These are phyloP conservation scores for Sarcoramphus papa DNA, from an alignment of 2,797 vertebrate species.

Conservation along the genomic window DNA sequence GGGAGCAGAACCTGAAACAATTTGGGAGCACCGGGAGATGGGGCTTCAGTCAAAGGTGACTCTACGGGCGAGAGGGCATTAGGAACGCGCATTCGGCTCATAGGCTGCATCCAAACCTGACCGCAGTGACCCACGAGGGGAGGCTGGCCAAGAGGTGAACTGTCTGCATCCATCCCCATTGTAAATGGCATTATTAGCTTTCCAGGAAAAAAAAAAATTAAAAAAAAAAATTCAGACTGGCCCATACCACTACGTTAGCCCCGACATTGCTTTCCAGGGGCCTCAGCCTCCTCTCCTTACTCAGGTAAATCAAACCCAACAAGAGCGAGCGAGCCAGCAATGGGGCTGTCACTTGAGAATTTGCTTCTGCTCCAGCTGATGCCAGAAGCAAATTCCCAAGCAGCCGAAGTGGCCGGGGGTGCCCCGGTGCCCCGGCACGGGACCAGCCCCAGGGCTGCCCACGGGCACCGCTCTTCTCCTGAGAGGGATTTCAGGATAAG, in stretches of 20 bases:
- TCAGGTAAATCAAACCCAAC: constrained; percentile 46
- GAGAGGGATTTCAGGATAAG: not conserved
- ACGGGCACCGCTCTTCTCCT: not conserved
- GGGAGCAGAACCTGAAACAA: not conserved
- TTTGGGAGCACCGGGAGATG: not conserved
- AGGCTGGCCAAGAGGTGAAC: constrained; percentile 33
- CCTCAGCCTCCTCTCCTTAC: constrained; percentile 52
- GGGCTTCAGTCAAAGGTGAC: constrained; percentile 16
- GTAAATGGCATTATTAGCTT: constrained; percentile 50
- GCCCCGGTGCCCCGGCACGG: not conserved
- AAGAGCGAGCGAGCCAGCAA: not conserved
- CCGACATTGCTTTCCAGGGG: constrained; percentile 11
- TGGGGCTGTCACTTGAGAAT: not conserved
- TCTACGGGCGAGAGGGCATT: not conserved
- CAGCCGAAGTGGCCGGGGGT: not conserved
- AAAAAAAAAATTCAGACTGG: not conserved
- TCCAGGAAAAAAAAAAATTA: constrained; percentile 19
- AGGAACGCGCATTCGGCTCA: not conserved
- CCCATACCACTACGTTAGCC: not conserved
- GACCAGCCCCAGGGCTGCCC: not conserved
- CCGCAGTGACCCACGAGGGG: not conserved
- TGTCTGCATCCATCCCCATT: constrained; percentile 32
- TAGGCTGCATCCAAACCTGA: not conserved
- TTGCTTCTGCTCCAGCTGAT: fast-evolving
- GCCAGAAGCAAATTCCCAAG: not conserved